These are phyloP conservation scores for Ellobium chinense DNA, from an alignment of 2,888 invertebrate species.

Conservation along the genomic window DNA sequence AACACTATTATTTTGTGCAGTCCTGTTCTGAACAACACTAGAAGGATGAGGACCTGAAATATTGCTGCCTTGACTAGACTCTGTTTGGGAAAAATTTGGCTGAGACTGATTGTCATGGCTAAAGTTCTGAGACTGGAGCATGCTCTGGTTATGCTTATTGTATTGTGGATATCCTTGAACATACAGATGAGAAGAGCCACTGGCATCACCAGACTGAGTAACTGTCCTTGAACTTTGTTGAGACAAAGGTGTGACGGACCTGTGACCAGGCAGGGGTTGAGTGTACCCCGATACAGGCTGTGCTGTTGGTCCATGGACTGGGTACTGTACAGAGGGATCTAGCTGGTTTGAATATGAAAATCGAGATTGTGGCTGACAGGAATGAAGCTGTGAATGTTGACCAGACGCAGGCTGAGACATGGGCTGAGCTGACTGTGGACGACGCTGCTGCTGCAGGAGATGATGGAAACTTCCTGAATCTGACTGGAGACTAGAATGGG, in stretches of 20 bases:
- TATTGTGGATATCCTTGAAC: slow-evolving; percentile 2
- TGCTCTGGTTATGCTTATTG: neutral
- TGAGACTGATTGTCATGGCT: neutral
- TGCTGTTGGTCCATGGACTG: neutral
- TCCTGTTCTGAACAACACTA: neutral
- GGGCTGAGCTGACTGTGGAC: neutral
- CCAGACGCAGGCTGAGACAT: neutral
- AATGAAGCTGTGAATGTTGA: neutral
- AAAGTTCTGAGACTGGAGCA: neutral
- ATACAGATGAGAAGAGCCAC: neutral
- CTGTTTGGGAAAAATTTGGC: neutral
- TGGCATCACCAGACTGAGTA: neutral
- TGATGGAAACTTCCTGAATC: neutral
- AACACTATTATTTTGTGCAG: slow-evolving; percentile 15
- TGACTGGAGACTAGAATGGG: slow-evolving; percentile 11
- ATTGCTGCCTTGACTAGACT: slow-evolving; percentile 7
- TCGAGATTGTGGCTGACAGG: neutral
- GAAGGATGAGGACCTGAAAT: neutral
- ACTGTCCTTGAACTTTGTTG: neutral
- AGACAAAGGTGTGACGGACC: neutral
- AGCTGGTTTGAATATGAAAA: neutral
- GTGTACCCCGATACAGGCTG: slow-evolving; percentile 34
- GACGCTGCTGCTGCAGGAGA: neutral
- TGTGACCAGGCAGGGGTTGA: slow-evolving; percentile 33
- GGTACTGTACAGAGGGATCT: neutral